A percentile compares a stretch with the other conserved stretches of the same genome.
Conservation (phyloP, 2,113 vertebrate genomes). For the Xenus cinereus region DNA sequence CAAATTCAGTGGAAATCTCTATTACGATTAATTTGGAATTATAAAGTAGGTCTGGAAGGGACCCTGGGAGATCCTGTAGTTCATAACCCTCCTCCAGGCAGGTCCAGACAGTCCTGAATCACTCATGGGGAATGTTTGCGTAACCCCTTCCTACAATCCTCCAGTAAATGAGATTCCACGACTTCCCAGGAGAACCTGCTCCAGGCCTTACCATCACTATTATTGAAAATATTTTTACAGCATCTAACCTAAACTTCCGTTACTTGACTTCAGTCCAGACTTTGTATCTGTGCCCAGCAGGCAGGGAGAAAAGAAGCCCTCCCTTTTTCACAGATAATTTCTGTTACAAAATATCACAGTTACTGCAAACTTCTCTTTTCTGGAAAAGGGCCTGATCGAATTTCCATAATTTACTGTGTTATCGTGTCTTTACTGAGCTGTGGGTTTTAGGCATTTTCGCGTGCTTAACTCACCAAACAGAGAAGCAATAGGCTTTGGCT, state of each 20-base stretch:
- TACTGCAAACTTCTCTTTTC: not conserved
- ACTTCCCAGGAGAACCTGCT: not conserved
- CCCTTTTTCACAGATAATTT: not conserved
- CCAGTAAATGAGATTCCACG: not conserved
- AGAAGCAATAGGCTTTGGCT: not conserved
- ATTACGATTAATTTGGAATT: not conserved
- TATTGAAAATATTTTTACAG: slow-evolving; percentile 16
- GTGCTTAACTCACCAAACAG: not conserved
- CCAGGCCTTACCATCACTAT: not conserved
- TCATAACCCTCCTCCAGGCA: slow-evolving; percentile 28
- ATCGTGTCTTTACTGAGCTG: not conserved
- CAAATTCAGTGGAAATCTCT: not conserved
- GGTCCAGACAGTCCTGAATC: not conserved
- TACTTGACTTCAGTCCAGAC: not conserved
- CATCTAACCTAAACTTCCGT: not conserved
- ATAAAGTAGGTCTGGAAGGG: not conserved
- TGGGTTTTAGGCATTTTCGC: not conserved
- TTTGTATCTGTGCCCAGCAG: not conserved
- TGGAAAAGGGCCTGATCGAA: not conserved
- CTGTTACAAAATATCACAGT: not conserved
- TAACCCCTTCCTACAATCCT: slow-evolving; percentile 21
- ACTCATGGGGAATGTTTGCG: not conserved
- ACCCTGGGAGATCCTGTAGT: not conserved
- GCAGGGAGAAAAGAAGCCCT: not conserved
- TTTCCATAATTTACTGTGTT: not conserved